These are phyloP conservation scores for Python bivittatus DNA, from an alignment of 2,113 vertebrate genomes.

Conservation along the genomic window DNA sequence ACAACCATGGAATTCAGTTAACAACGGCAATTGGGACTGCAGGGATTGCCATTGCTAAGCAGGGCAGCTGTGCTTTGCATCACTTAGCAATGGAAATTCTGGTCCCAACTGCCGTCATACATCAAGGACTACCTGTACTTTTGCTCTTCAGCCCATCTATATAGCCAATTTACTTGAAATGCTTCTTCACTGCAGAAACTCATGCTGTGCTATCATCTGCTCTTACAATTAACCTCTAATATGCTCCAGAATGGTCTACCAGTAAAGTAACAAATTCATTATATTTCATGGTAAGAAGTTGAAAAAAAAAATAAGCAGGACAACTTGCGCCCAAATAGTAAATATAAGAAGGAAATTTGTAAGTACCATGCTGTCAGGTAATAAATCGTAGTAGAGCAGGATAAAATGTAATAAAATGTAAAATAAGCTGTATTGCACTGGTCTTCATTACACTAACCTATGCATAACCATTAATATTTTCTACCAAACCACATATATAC, in stretches of 20 bases:
- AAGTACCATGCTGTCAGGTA: not conserved
- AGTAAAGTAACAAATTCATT: conserved; percentile 26
- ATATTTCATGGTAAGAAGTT: conserved; percentile 27
- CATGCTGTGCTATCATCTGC: conserved; percentile 77
- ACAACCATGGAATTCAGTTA: not conserved
- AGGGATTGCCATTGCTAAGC: no score
- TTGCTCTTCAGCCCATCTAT: conserved; percentile 54
- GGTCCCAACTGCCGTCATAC: not conserved
- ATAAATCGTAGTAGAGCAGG: not conserved
- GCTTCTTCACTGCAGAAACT: conserved; percentile 61
- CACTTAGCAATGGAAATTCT: no score
- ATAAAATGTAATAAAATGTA: not conserved
- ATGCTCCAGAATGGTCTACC: conserved; percentile 36
- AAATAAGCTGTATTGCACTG: not conserved
- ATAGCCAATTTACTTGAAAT: conserved; percentile 70
- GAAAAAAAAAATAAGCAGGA: conserved; percentile 39
- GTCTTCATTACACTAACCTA: not conserved
- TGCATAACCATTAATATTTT: not conserved
- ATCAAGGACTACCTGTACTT: not conserved
- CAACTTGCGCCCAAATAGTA: not conserved
- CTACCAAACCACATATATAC: not conserved
- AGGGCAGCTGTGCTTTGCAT: no score
- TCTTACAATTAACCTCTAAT: conserved; percentile 36
- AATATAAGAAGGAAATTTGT: conserved; percentile 15
- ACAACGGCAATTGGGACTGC: not conserved